A percentile compares a stretch with the other conserved stretches of the same genome.
These are phyloP conservation scores for Elysia chlorotica DNA, from an alignment of 1,140 invertebrate genomes.

Conservation along the genomic window DNA sequence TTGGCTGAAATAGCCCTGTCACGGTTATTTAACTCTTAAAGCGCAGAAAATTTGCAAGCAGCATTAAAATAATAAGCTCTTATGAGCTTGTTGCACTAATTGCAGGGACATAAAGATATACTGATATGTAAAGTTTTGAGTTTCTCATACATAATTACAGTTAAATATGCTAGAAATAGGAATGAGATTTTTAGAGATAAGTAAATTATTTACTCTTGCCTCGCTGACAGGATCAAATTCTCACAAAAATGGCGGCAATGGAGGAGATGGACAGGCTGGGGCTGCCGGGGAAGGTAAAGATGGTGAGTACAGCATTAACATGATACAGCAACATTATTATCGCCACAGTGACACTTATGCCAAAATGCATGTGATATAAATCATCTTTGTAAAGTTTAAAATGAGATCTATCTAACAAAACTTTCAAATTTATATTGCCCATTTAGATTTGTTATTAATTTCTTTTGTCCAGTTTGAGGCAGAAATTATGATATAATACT, in stretches of 20 bases:
- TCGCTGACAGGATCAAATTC: slow-evolving; percentile 54
- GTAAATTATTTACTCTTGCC: not conserved
- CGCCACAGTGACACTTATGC: not conserved
- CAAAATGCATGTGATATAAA: not conserved
- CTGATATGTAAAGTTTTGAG: too few species aligned
- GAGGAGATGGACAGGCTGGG: slow-evolving; percentile 57
- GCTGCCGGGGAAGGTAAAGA: slow-evolving; percentile 56
- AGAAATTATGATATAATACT: too few species aligned
- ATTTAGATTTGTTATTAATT: not conserved
- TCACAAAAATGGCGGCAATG: slow-evolving; percentile 55
- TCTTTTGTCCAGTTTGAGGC: not conserved
- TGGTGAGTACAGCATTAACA: slow-evolving; percentile 42
- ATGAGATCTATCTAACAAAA: not conserved
- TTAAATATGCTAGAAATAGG: not conserved
- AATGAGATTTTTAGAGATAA: not conserved
- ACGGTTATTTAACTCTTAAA: not conserved
- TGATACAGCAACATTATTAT: not conserved
- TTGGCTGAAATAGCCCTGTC: not conserved
- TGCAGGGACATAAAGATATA: too few species aligned
- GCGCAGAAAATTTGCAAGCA: not conserved
- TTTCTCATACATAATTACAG: too few species aligned
- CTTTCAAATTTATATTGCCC: not conserved
- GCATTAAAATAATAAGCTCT: not conserved
- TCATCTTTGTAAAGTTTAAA: not conserved
- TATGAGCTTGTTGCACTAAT: not conserved